phyloP scores from a whole-genome alignment of 2,888 invertebrate species.

The Sesia bembeciformis region DNA sequence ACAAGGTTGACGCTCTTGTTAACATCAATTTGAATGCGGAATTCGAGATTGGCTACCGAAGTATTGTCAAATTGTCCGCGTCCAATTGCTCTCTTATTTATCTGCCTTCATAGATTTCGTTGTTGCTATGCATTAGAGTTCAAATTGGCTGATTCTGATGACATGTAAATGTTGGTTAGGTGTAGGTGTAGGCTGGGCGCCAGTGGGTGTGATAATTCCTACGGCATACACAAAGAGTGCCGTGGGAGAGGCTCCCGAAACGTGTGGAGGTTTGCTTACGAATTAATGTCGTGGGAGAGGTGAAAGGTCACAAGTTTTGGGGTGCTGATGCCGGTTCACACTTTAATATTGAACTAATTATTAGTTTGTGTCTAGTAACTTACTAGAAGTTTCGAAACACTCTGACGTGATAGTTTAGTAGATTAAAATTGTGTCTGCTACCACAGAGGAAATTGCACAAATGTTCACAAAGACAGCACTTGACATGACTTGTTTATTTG shows the following conservation, averaged over 20 bases:
- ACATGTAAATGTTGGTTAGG: slow-evolving; percentile 31
- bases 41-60: slow-evolving; percentile 32
- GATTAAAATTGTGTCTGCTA: too few relatives aligned
- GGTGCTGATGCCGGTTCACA: slow-evolving; percentile 19
- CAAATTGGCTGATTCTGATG: slow-evolving; percentile 31
- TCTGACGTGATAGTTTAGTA: too few relatives aligned
- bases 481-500: too few relatives aligned
- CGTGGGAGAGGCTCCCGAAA: slow-evolving; percentile 69
- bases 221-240: slow-evolving; percentile 60
- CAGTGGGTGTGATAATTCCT: slow-evolving; percentile 70
- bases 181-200: slow-evolving; percentile 52
- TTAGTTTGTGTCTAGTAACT: too few relatives aligned
- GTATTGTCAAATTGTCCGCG: slow-evolving; percentile 50
- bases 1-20: slow-evolving; percentile 41
- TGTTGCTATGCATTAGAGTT: slow-evolving; percentile 30
- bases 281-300: slow-evolving; percentile 65
- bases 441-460: slow-evolving; percentile 10
- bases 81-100: slow-evolving; percentile 28
- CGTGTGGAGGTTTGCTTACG: slow-evolving; percentile 46
- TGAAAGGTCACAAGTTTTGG: slow-evolving; percentile 49
- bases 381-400: too few relatives aligned
- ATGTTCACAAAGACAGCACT: slow-evolving; percentile 20
- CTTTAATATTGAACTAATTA: slow-evolving; percentile 17
- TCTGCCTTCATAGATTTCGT: slow-evolving; percentile 26
- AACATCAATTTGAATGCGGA: slow-evolving; percentile 44